These are phyloP conservation scores for Bursaphelenchus okinawaensis DNA, from an alignment of 2,888 invertebrate species.

Conservation along the genomic window DNA sequence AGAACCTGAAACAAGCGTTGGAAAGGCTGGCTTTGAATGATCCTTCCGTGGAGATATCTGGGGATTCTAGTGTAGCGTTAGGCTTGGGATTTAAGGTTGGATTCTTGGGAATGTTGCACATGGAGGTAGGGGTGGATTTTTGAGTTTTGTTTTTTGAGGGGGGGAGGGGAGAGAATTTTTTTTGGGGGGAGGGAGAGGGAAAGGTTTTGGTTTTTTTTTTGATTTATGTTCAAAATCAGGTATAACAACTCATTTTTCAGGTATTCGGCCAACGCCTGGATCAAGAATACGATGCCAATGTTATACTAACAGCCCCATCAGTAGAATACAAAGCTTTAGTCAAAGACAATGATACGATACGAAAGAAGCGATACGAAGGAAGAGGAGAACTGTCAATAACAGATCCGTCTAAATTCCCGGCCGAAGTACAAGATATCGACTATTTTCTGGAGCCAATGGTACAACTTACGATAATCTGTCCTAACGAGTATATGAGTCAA, in stretches of 20 bases:
- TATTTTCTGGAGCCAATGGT: conserved; percentile 53
- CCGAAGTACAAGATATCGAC: conserved; percentile 40
- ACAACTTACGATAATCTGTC: conserved; percentile 47
- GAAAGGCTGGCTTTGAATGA: conserved; percentile 89
- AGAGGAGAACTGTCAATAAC: conserved; percentile 36
- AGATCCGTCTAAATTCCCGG: conserved; percentile 25
- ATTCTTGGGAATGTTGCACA: conserved; percentile 60
- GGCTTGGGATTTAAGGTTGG: conserved; percentile 62
- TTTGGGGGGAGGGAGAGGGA: neutral
- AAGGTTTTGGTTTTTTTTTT: too few species aligned
- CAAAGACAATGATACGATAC: conserved; percentile 48
- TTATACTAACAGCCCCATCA: conserved; percentile 63
- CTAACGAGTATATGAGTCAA: conserved; percentile 44
- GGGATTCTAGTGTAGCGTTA: conserved; percentile 66
- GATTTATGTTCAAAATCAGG: too few species aligned
- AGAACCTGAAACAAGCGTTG: conserved; percentile 68
- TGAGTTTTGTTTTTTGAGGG: neutral
- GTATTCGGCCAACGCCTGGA: conserved; percentile 61
- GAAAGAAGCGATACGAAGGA: conserved; percentile 47
- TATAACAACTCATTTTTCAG: too few species aligned
- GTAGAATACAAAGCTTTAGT: conserved; percentile 62
- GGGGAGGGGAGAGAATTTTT: conserved; percentile 49
- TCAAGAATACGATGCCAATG: conserved; percentile 62
- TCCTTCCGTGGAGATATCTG: conserved; percentile 75
- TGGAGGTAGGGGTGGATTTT: conserved; percentile 63